Evolutionary conservation across 2,797 vertebrate genomes (phyloP).

Genomic region (Anguilla obscura): DNA sequence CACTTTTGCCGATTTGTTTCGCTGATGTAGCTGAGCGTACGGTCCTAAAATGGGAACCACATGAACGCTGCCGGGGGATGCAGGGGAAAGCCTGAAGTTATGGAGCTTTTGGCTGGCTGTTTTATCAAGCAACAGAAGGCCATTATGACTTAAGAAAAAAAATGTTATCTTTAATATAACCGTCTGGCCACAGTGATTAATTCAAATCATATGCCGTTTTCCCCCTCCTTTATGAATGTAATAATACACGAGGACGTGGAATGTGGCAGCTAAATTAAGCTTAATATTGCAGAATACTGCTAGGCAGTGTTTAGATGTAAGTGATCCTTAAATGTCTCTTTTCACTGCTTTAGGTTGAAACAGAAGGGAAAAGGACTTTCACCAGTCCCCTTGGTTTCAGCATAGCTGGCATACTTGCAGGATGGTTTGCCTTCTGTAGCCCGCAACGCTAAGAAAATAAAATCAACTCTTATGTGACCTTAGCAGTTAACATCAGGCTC

Average conservation of each 20-base stretch:
- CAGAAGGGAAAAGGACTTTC: not conserved
- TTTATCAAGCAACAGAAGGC: constrained; percentile 75
- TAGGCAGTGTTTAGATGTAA: constrained; percentile 38
- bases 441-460: not conserved
- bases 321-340: constrained; percentile 40
- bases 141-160: constrained; percentile 70
- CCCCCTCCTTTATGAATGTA: constrained; percentile 43
- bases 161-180: constrained; percentile 80
- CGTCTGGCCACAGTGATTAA: constrained; percentile 81
- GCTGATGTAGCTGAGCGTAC: constrained; percentile 64
- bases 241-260: constrained; percentile 31
- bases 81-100: constrained; percentile 71
- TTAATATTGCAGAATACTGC: constrained; percentile 24
- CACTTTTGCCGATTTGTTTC: constrained; percentile 69
- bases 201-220: constrained; percentile 76
- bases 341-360: constrained; percentile 24
- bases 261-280: constrained; percentile 35
- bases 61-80: constrained; percentile 70
- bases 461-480: not conserved
- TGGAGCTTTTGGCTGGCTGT: constrained; percentile 68
- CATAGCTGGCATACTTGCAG: not conserved
- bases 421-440: not conserved
- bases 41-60: constrained; percentile 71
- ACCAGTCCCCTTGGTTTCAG: not conserved
- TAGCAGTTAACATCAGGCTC: not conserved